Percentiles rank a stretch among this genome's conserved stretches.
Conservation (phyloP, 2,113 vertebrate species). For the Zingel zingel region DNA sequence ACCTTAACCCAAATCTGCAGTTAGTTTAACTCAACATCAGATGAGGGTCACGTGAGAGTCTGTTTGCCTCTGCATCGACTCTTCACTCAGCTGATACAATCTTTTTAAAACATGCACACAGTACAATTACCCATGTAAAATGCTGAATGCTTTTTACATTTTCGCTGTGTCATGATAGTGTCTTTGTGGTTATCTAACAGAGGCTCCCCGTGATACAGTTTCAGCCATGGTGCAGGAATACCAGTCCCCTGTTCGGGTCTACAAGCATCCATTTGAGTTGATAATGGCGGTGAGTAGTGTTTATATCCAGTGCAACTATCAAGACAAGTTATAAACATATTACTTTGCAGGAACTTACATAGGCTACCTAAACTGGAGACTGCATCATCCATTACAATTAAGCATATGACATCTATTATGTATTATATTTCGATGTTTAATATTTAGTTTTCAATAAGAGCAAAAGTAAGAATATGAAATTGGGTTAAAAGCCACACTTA, state of each 20-base stretch:
- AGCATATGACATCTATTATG: too few species aligned
- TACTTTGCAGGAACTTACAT: neutral
- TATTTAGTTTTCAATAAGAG: too few species aligned
- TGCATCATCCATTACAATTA: too few species aligned
- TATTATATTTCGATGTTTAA: too few species aligned
- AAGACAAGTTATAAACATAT: too few species aligned
- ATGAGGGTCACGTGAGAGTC: neutral
- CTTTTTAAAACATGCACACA: neutral
- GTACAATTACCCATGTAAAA: neutral
- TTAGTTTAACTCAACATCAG: neutral
- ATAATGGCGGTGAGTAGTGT: constrained; percentile 94
- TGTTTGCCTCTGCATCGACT: neutral
- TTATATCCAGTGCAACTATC: accelerated
- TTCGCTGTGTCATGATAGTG: neutral
- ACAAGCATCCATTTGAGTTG: constrained; percentile 95
- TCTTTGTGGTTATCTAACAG: constrained; percentile 16
- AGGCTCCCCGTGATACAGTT: constrained; percentile 1
- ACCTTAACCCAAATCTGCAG: neutral
- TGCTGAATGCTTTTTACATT: neutral
- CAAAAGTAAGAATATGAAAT: too few species aligned
- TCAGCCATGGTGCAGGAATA: constrained; percentile 96
- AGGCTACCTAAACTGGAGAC: neutral
- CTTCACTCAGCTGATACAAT: constrained; percentile 17
- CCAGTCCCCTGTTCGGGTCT: constrained; percentile 96
- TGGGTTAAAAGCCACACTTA: too few species aligned